Conservation (phyloP, 2,797 vertebrate species). For the Todus mexicanus region DNA sequence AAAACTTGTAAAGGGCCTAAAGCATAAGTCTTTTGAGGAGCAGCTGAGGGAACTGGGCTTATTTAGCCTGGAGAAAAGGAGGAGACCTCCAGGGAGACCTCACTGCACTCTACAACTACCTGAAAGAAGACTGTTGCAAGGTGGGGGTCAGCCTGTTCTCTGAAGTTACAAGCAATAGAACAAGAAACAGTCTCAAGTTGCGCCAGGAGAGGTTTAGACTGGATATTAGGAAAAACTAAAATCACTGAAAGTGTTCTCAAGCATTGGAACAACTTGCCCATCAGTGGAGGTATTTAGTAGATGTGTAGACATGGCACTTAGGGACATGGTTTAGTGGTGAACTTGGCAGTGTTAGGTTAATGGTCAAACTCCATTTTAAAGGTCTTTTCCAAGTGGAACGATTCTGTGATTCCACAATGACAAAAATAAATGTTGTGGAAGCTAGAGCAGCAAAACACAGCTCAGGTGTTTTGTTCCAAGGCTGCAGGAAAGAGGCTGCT, state of each 20-base stretch:
- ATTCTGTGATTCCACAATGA: neutral
- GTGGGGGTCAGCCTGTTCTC: neutral
- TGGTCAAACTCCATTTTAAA: neutral
- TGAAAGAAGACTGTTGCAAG: no score
- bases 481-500: neutral
- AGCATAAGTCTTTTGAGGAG: neutral
- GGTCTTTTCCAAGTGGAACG: neutral
- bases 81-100: no score
- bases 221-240: rapidly evolving
- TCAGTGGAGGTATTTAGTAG: neutral
- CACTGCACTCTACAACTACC: no score
- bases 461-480: neutral
- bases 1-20: neutral
- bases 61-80: neutral
- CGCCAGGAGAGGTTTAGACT: neutral
- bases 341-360: neutral
- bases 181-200: neutral
- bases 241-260: neutral
- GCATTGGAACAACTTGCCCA: neutral
- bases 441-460: neutral
- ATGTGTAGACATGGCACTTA: rapidly evolving
- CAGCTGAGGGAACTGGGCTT: neutral
- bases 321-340: neutral
- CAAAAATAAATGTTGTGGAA: neutral
- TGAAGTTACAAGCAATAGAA: neutral